Evolutionary conservation across 2,888 invertebrate species (phyloP).

Genomic region (Cremastobaeus sp.): DNA sequence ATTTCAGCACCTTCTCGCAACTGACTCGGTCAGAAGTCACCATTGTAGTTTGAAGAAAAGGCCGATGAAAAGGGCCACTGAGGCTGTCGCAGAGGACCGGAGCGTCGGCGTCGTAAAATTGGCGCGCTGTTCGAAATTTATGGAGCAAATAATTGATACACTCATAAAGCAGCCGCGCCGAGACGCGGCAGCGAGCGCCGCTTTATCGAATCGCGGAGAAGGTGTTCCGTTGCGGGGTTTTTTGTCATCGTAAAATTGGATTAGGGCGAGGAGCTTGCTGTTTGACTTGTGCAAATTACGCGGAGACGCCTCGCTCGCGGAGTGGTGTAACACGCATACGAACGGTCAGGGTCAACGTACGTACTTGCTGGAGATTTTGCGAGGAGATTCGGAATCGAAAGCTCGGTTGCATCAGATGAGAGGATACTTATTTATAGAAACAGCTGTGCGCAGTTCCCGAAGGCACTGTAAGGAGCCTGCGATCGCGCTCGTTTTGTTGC

Average conservation of each 20-base stretch:
- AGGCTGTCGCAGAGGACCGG: no score
- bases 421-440: conserved; percentile 72
- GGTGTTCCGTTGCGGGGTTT: background rate
- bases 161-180: no score
- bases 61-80: background rate
- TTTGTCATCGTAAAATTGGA: conserved; percentile 7
- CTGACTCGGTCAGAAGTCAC: background rate
- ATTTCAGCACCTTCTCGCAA: conserved; percentile 17
- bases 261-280: conserved; percentile 1
- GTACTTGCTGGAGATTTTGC: conserved; percentile 68
- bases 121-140: no score
- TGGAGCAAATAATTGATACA: no score
- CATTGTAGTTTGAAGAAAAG: background rate
- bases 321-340: conserved; percentile 60
- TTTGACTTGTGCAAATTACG: conserved; percentile 6
- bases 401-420: conserved; percentile 75
- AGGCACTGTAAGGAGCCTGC: conserved; percentile 57
- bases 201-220: background rate
- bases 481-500: conserved; percentile 40
- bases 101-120: no score
- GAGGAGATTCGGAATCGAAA: conserved; percentile 67
- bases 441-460: conserved; percentile 72
- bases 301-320: conserved; percentile 35
- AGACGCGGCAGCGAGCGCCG: no score
- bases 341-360: conserved; percentile 73